Base-by-base conservation (phyloP, 2,888 invertebrate species). In the Diabrotica balteata region DNA sequence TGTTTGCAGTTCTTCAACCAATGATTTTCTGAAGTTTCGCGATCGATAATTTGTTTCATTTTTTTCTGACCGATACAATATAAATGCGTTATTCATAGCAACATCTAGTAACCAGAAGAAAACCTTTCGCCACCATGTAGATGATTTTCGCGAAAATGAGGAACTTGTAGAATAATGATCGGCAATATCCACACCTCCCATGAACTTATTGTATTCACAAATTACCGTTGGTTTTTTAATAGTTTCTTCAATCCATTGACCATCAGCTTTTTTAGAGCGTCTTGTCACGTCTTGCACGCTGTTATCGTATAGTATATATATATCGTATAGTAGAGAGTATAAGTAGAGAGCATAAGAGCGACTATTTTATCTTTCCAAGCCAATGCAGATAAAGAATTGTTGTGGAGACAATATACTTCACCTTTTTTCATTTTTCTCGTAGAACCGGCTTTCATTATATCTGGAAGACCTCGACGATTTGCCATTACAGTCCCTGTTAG, bases 91-190 rank as follows among this genome's bases (percentile, higher is more conserved):
- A n/a, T 50, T 50, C 10, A 50, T n/a, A 10, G n/a, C 10, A n/a
- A 50, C 50, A 50, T 50, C n/a, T n/a, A 50, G 8, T 4, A 50
- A 50, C n/a, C 50, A 50, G n/a, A 50, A 50, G 50, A 50, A 50
- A n/a, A 50, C n/a, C 11, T 50, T 50, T n/a, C 50, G 8, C n/a
- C 50, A n/a, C 50, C n/a, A 50, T 50, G 0, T 50, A 50, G 50
- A 50, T n/a, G 8, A 10, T 50, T 50, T 50, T n/a, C 50, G 4
- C 11, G 32, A 32, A 32, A 32, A 32, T 32, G 32, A 1, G 32
- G 0, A 4, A 32, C 32, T 32, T 32, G 32, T 32, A 32, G 32
- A 32, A 32, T 32, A 32, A 32, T 17, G 17, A 17, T 32, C 32
- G 32, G 5, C 32, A 32, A 32, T 32, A 32, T 32, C 32, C 5